Evolutionary conservation across 2,113 vertebrate species (phyloP).

Genomic region (Dasypus novemcinctus): DNA sequence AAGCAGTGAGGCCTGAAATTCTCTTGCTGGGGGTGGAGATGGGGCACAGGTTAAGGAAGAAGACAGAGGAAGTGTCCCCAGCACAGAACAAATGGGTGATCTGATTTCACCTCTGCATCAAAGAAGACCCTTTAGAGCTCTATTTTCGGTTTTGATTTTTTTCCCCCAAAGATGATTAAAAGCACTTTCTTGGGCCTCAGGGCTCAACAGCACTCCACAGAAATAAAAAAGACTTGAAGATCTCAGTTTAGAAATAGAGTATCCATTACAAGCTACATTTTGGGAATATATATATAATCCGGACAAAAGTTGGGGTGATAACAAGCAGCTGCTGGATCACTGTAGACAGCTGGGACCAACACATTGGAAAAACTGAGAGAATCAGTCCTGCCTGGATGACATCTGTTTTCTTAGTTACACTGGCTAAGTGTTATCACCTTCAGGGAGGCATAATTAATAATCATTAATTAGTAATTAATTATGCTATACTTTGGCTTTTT

Average conservation of each 20-base stretch:
- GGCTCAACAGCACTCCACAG: neutral
- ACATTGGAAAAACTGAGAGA: neutral
- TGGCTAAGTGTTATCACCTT: neutral
- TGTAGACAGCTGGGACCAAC: neutral
- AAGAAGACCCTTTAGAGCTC: neutral
- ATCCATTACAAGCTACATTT: neutral
- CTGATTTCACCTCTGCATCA: neutral
- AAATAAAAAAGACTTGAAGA: neutral
- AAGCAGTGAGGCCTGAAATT: neutral
- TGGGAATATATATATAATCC: neutral
- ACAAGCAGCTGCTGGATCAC: neutral
- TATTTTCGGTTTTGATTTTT: neutral
- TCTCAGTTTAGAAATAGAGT: neutral
- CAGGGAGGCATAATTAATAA: neutral
- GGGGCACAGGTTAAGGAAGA: neutral
- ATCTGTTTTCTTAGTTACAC: neutral
- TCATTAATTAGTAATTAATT: neutral
- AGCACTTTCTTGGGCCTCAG: neutral
- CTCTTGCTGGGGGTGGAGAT: neutral
- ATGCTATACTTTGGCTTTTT: neutral
- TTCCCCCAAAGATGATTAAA: neutral
- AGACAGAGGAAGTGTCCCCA: neutral
- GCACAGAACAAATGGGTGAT: neutral
- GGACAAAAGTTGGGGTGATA: neutral
- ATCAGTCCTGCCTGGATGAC: neutral